Conservation (phyloP, 2,113 vertebrate genomes). For the Desmodus rotundus region DNA sequence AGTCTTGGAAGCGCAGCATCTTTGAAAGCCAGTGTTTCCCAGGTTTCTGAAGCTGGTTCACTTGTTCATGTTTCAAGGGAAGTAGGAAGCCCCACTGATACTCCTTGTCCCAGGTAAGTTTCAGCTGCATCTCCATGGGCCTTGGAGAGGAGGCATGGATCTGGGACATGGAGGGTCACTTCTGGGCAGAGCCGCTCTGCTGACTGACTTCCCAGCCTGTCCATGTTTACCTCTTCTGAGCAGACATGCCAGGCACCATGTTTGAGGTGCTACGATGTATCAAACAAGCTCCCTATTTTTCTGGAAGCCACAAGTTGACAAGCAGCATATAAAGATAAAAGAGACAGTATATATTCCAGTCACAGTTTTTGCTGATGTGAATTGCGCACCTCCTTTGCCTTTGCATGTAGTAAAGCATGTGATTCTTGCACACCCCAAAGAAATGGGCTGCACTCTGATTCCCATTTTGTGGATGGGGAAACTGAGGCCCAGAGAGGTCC, state of each 20-base stretch:
- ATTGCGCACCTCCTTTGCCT: neutral
- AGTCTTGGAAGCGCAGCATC: neutral
- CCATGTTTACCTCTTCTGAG: neutral
- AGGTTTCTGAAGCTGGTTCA: neutral
- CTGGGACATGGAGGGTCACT: neutral
- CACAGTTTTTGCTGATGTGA: neutral
- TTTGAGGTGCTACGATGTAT: neutral
- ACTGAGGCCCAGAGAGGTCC: neutral
- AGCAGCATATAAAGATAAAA: neutral
- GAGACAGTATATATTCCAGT: no score
- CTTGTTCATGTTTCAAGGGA: neutral
- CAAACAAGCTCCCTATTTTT: neutral
- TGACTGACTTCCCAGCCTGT: neutral
- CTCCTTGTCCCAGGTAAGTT: neutral
- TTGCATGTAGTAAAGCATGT: fast-evolving
- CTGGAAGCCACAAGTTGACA: neutral
- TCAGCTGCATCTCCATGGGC: neutral
- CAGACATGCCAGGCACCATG: neutral
- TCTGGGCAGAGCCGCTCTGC: neutral
- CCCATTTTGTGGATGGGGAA: neutral
- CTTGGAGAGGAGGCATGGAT: neutral
- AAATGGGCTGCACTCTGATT: neutral
- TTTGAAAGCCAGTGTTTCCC: neutral
- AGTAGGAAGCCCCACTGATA: neutral
- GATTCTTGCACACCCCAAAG: neutral